Evolutionary conservation across 2,888 invertebrate species (phyloP), one percentile per base, ranked within the genome.

Genomic region (Tubiluchus corallicola): DNA sequence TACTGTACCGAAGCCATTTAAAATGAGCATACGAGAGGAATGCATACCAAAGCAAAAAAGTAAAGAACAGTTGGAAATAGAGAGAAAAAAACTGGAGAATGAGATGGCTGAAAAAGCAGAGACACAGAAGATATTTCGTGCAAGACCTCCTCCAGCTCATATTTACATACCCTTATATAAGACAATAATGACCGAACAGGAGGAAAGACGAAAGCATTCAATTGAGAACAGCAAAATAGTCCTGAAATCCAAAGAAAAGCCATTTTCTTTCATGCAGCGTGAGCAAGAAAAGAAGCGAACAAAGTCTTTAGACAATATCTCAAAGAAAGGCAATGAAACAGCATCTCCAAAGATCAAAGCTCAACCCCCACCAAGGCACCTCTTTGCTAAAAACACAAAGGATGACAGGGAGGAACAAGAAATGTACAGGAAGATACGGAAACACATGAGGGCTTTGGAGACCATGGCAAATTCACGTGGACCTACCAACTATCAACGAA

Each of bases 251-350:
- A n/a, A 29, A 9, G 9, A 29, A n/a, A 29, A n/a, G n/a, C 29
- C 29, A 29, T 29, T 29, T 29, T 29, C 29, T n/a, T 29, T 29
- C n/a, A n/a, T 29, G n/a, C n/a, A n/a, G 29, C 29, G 29, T 9
- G 29, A 29, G n/a, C 9, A 29, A n/a, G 29, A 29, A 29, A 29
- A 29, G 29, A 29, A 29, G n/a, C 9, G 29, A n/a, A 9, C 29
- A 29, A 29, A n/a, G n/a, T 29, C 29, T 29, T n/a, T n/a, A n/a
- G n/a, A n/a, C n/a, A n/a, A n/a, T n/a, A n/a, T n/a, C n/a, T n/a
- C n/a, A n/a, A n/a, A n/a, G n/a, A n/a, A n/a, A n/a, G n/a, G n/a
- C n/a, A n/a, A n/a, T n/a, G n/a, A n/a, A n/a, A n/a, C n/a, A n/a
- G 29, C n/a, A 9, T 9, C 9, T n/a, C 29, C 29, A 9, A 9